These are phyloP conservation scores for Formicarius rufipectus DNA, from an alignment of 2,113 vertebrate genomes.

Conservation along the genomic window DNA sequence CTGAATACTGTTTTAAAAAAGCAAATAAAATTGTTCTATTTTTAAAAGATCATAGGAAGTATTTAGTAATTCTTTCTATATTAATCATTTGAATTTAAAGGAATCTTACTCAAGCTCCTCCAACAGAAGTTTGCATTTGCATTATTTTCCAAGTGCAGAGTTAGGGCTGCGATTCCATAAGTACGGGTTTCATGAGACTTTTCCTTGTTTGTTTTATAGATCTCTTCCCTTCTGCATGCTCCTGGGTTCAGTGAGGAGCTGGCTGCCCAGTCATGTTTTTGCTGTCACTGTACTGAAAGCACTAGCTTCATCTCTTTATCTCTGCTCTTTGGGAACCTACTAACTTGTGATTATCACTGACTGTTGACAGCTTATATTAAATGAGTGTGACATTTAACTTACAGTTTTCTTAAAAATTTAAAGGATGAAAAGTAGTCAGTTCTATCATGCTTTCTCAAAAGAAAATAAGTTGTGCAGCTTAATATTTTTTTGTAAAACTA, in stretches of 20 bases:
- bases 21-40: not conserved
- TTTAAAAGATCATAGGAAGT: not conserved
- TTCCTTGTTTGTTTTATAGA: not conserved
- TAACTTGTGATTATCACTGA: constrained; percentile 54
- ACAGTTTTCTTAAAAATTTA: constrained; percentile 56
- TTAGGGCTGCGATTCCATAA: not conserved
- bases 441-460: constrained; percentile 48
- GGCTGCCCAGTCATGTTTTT: constrained; percentile 61
- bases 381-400: constrained; percentile 8
- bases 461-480: constrained; percentile 68
- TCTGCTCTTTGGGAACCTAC: constrained; percentile 6
- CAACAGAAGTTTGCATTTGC: not conserved
- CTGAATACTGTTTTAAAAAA: not conserved
- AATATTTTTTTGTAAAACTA: constrained; percentile 61
- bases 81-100: not conserved
- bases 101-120: not conserved
- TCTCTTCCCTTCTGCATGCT: not conserved
- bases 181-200: not conserved
- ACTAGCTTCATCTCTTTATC: constrained; percentile 23
- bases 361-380: constrained; percentile 8
- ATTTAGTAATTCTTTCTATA: not conserved
- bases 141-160: not conserved
- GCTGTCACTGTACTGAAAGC: constrained; percentile 69
- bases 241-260: constrained; percentile 35
- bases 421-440: constrained; percentile 31